Evolutionary conservation across 2,797 vertebrate species (phyloP).

Genomic region (Protonibea diacanthus): DNA sequence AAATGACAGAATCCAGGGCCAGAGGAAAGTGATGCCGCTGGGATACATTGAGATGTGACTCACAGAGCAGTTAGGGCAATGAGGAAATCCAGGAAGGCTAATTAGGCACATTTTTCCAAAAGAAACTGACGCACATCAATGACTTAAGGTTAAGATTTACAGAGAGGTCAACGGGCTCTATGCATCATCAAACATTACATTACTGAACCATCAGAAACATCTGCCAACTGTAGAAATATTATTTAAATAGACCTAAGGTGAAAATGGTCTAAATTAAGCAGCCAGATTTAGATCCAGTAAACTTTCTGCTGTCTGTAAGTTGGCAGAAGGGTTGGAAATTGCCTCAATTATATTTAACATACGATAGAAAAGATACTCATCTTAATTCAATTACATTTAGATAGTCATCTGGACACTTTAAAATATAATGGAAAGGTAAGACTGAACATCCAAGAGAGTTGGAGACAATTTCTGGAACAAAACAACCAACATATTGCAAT

Average conservation of each 20-base stretch:
- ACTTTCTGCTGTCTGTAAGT: background rate
- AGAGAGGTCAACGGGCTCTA: slow-evolving; percentile 25
- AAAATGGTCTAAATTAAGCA: slow-evolving; percentile 26
- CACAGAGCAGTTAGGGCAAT: slow-evolving; percentile 53
- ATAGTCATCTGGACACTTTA: slow-evolving; percentile 4
- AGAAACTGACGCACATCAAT: slow-evolving; percentile 57
- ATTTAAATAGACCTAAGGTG: background rate
- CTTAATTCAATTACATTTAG: background rate
- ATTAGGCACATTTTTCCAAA: slow-evolving; percentile 66
- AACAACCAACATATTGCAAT: slow-evolving; percentile 2
- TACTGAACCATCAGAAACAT: slow-evolving; percentile 17
- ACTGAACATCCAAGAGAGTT: background rate
- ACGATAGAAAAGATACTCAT: slow-evolving; percentile 1
- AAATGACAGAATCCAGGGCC: slow-evolving; percentile 67
- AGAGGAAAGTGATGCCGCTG: slow-evolving; percentile 63
- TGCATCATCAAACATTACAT: slow-evolving; percentile 3
- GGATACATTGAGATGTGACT: slow-evolving; percentile 73
- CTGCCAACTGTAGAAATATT: background rate
- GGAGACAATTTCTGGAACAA: too few species aligned
- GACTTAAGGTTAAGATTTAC: slow-evolving; percentile 42
- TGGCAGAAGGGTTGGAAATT: slow-evolving; percentile 15
- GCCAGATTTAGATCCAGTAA: background rate
- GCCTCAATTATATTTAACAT: background rate
- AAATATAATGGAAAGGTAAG: slow-evolving; percentile 8
- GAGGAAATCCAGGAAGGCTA: slow-evolving; percentile 66